phyloP scores from a whole-genome alignment of 2,797 vertebrate species.

The Labroides dimidiatus region DNA sequence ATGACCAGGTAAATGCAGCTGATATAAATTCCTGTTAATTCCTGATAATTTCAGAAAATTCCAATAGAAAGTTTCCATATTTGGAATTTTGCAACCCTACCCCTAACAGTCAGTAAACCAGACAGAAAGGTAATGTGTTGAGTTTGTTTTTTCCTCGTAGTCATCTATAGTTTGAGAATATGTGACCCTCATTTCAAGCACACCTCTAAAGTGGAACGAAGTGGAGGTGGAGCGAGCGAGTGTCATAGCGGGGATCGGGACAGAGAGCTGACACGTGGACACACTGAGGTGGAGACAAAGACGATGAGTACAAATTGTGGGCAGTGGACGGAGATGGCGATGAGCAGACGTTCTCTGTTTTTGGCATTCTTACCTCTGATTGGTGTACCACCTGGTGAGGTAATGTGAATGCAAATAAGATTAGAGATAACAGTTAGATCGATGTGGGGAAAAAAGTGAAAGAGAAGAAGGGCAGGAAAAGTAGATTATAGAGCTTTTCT shows the following conservation, averaged over 20 bases:
- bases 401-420: constrained; percentile 99
- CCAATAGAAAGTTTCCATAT: too few relatives aligned
- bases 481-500: constrained; percentile 53
- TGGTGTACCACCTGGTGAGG: constrained; percentile 99
- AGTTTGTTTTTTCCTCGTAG: too few relatives aligned
- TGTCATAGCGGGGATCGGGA: constrained; percentile 70
- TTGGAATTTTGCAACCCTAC: too few relatives aligned
- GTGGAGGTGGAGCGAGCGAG: constrained; percentile 43
- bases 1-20: too few relatives aligned
- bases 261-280: constrained; percentile 84
- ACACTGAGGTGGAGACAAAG: constrained; percentile 48
- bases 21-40: too few relatives aligned
- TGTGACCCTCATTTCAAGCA: neutral
- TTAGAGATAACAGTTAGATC: constrained; percentile 95
- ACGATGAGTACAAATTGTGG: constrained; percentile 20
- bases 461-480: constrained; percentile 51
- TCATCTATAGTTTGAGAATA: too few relatives aligned
- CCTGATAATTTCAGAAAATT: too few relatives aligned
- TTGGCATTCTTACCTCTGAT: constrained; percentile 99
- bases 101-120: too few relatives aligned
- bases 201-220: constrained; percentile 28
- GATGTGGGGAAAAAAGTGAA: constrained; percentile 82
- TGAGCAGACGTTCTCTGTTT: constrained; percentile 81
- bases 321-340: constrained; percentile 37
- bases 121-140: too few relatives aligned